Percentiles rank a stretch among this genome's conserved stretches.
Conservation (phyloP, 2,113 vertebrate genomes). For the Clarias magur region DNA sequence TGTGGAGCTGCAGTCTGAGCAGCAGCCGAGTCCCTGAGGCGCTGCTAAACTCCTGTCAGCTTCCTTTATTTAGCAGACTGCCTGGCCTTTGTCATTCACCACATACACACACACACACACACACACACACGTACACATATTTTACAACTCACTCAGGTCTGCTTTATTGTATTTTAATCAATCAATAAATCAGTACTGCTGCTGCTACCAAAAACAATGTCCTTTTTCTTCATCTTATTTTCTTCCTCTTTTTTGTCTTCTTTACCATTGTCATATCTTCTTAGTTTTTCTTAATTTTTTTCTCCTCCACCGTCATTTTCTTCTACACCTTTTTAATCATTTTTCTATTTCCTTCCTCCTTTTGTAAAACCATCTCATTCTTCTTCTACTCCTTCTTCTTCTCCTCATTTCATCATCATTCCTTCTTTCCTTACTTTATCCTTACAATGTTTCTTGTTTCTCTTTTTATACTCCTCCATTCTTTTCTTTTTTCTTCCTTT, state of each 20-base stretch:
- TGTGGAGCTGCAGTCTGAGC: not conserved
- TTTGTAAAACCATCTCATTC: not conserved
- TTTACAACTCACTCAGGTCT: not conserved
- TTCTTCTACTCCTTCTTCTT: not conserved
- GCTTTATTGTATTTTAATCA: not conserved
- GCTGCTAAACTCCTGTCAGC: not conserved
- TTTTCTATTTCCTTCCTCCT: no score
- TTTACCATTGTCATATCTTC: not conserved
- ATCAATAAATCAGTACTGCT: not conserved
- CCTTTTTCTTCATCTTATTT: not conserved
- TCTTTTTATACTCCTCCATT: not conserved
- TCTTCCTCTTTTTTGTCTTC: not conserved
- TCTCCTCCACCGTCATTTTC: not conserved
- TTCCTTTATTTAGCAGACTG: not conserved
- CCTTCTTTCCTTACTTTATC: no score
- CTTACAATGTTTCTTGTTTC: no score
- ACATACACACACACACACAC: conserved; percentile 2
- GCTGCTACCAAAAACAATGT: not conserved
- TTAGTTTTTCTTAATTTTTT: not conserved
- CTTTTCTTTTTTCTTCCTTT: not conserved
- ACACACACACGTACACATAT: not conserved
- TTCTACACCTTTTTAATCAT: not conserved
- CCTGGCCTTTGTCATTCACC: conserved; percentile 8
- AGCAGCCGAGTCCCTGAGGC: not conserved
- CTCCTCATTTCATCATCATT: not conserved